phyloP scores from a whole-genome alignment of 1,140 invertebrate genomes.

The Nasonia longicornis region DNA sequence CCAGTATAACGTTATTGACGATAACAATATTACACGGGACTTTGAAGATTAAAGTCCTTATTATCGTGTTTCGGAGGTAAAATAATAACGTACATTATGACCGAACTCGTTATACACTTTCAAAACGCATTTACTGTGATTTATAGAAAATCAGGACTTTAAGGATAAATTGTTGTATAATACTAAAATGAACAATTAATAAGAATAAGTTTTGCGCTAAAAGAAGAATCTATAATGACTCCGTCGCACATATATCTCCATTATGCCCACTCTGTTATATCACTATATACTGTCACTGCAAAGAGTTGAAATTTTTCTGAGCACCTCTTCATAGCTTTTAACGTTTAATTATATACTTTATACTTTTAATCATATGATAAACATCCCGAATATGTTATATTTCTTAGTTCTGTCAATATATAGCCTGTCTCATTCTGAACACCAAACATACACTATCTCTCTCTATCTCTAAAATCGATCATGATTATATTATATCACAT shows the following conservation, averaged over 20 bases:
- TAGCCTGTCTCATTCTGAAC: constrained; percentile 23
- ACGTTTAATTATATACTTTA: constrained; percentile 5
- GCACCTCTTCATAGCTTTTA: constrained; percentile 29
- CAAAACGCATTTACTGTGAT: background rate
- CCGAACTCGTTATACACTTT: background rate
- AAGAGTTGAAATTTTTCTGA: background rate
- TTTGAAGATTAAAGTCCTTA: background rate
- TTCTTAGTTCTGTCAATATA: constrained; percentile 9
- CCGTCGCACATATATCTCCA: background rate
- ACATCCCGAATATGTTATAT: constrained; percentile 4
- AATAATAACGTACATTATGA: background rate
- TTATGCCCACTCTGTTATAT: background rate
- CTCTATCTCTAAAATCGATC: background rate
- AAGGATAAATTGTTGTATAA: background rate
- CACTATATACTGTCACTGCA: background rate
- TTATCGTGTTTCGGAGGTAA: background rate
- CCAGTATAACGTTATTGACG: no score
- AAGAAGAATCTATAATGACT: background rate
- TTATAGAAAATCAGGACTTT: background rate
- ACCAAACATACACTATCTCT: background rate
- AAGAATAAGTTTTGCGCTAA: background rate
- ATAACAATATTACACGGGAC: background rate
- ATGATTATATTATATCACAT: constrained; percentile 16
- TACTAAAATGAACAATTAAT: background rate
- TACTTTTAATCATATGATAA: constrained; percentile 3